Percentiles rank a stretch among this genome's conserved stretches.
phyloP scores from a whole-genome alignment of 2,113 vertebrate species.

The Peromyscus leucopus region DNA sequence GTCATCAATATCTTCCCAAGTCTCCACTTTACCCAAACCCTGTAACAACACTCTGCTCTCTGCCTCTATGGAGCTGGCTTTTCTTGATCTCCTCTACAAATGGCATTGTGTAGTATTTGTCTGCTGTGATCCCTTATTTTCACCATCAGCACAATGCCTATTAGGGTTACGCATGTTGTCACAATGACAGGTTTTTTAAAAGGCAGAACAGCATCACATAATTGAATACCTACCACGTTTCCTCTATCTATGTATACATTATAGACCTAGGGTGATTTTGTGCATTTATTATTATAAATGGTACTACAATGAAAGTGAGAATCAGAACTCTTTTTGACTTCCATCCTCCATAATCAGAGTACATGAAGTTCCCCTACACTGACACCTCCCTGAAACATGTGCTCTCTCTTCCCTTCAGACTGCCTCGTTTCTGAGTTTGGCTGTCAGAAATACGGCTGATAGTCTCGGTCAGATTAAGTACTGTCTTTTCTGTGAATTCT shows the following conservation, averaged over 20 bases:
- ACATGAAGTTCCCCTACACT: neutral
- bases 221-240: rapidly evolving
- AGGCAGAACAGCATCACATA: neutral
- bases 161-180: neutral
- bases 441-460: neutral
- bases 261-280: neutral
- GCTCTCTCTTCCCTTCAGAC: neutral
- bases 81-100: neutral
- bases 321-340: neutral
- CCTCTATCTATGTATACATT: neutral
- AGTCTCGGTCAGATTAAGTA: no score
- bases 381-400: rapidly evolving
- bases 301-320: no score
- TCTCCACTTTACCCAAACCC: rapidly evolving
- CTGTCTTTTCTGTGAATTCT: neutral
- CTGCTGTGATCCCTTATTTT: neutral
- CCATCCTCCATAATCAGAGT: neutral
- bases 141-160: neutral
- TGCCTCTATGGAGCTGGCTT: neutral
- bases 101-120: neutral
- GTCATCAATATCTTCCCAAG: neutral
- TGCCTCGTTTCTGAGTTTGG: neutral
- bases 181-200: neutral
- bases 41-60: neutral
- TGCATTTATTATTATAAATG: neutral